Evolutionary conservation across 2,888 invertebrate species (phyloP).

Genomic region (Germaria angustata): DNA sequence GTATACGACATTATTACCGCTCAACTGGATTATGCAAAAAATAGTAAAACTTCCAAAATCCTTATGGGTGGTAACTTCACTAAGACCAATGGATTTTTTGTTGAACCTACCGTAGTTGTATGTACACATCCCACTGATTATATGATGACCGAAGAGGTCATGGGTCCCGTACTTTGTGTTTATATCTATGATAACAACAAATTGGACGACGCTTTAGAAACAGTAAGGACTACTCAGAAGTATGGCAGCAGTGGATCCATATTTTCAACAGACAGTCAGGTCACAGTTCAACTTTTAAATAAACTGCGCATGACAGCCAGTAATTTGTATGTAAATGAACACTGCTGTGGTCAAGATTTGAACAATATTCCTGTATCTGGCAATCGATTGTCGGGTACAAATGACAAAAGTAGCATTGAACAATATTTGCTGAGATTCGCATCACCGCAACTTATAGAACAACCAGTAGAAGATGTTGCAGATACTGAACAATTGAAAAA

Average conservation of each 20-base stretch:
- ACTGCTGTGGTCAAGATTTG: slow-evolving; percentile 97
- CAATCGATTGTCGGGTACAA: slow-evolving; percentile 95
- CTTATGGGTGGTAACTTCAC: slow-evolving; percentile 59
- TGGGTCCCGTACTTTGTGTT: slow-evolving; percentile 64
- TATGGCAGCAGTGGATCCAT: slow-evolving; percentile 60
- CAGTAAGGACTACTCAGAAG: slow-evolving; percentile 32
- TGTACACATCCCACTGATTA: slow-evolving; percentile 59
- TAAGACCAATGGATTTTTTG: slow-evolving; percentile 62
- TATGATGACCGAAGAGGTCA: slow-evolving; percentile 59
- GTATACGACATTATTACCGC: slow-evolving; percentile 46
- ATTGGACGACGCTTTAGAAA: slow-evolving; percentile 46
- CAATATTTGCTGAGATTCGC: slow-evolving; percentile 93
- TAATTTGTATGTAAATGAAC: slow-evolving; percentile 98
- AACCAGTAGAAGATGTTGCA: slow-evolving; percentile 74
- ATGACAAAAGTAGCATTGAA: slow-evolving; percentile 98
- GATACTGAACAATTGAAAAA: background rate
- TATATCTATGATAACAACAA: slow-evolving; percentile 61
- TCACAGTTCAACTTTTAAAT: slow-evolving; percentile 87
- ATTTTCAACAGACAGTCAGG: slow-evolving; percentile 80
- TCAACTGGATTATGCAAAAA: slow-evolving; percentile 49
- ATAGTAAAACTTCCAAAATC: slow-evolving; percentile 75
- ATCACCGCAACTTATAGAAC: slow-evolving; percentile 94
- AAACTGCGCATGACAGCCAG: slow-evolving; percentile 92
- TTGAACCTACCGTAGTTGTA: slow-evolving; percentile 62
- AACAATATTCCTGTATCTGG: slow-evolving; percentile 99